A percentile compares a stretch with the other conserved stretches of the same genome.
Conservation (phyloP, 2,888 invertebrate species). For the Phania funesta region DNA sequence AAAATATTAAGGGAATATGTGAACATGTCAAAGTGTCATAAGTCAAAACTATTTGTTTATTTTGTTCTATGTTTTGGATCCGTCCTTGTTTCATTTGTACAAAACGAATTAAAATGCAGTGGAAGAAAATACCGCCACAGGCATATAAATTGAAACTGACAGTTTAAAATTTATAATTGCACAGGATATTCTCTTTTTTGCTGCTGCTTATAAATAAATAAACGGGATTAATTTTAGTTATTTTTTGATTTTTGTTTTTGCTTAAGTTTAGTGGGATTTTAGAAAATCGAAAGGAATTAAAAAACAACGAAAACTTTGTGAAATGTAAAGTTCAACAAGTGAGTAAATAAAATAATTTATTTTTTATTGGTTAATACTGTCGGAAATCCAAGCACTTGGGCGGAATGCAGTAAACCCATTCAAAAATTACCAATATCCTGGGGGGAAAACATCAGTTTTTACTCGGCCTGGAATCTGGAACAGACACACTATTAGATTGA, state of each 20-base stretch:
- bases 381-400: too few relatives aligned
- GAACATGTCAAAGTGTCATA: slow-evolving; percentile 65
- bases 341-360: too few relatives aligned
- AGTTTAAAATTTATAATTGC: slow-evolving; percentile 66
- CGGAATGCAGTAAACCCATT: too few relatives aligned
- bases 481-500: too few relatives aligned
- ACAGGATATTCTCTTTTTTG: slow-evolving; percentile 34
- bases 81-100: slow-evolving; percentile 11
- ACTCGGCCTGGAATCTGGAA: too few relatives aligned
- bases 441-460: too few relatives aligned
- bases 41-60: slow-evolving; percentile 65
- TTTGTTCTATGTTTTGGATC: slow-evolving; percentile 14
- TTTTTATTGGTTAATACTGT: too few relatives aligned
- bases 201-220: slow-evolving; percentile 29
- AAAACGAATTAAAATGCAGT: slow-evolving; percentile 23
- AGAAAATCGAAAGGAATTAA: slow-evolving; percentile 5
- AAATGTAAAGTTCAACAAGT: background rate
- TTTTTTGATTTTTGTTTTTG: slow-evolving; percentile 9
- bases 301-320: background rate
- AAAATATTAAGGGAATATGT: background rate
- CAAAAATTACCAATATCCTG: too few relatives aligned
- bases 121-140: slow-evolving; percentile 57
- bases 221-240: slow-evolving; percentile 13
- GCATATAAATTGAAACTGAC: slow-evolving; percentile 68
- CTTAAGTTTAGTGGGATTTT: background rate